A percentile compares a stretch with the other conserved stretches of the same genome.
Conservation (phyloP, 2,888 invertebrate species). For the Euspilapteryx auroguttella region DNA sequence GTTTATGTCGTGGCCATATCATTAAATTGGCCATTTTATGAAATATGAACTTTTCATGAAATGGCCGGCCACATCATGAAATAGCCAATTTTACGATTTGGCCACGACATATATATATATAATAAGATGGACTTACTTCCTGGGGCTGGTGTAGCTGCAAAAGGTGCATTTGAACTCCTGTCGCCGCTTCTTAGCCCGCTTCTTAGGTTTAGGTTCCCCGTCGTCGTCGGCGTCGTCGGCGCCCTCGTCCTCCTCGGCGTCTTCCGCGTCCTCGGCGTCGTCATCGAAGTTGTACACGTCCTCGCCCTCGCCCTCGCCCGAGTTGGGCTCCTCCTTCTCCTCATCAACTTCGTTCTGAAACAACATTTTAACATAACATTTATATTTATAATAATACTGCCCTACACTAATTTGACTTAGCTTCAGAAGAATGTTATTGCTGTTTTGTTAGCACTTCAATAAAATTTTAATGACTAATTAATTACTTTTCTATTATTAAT, state of each 20-base stretch:
- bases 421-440: background rate
- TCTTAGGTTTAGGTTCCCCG: background rate
- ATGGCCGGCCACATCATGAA: no score
- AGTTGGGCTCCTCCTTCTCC: conserved; percentile 18
- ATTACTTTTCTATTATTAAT: no score
- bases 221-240: conserved; percentile 56
- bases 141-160: conserved; percentile 83
- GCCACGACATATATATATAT: no score
- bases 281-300: conserved; percentile 77
- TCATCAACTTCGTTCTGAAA: conserved; percentile 47
- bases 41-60: no score
- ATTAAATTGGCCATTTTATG: no score
- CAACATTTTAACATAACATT: no score
- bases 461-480: no score
- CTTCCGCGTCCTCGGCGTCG: conserved; percentile 48
- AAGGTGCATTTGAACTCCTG: conserved; percentile 79
- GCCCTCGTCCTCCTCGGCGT: conserved; percentile 49
- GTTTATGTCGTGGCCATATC: no score
- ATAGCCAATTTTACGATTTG: no score
- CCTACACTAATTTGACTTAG: conserved; percentile 24
- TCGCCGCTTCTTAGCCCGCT: conserved; percentile 58
- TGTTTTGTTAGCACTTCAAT: no score
- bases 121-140: no score
- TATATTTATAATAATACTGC: conserved; percentile 30
- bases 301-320: no score